phyloP scores from a whole-genome alignment of 2,888 invertebrate species.

The Cremastinae sp. region DNA sequence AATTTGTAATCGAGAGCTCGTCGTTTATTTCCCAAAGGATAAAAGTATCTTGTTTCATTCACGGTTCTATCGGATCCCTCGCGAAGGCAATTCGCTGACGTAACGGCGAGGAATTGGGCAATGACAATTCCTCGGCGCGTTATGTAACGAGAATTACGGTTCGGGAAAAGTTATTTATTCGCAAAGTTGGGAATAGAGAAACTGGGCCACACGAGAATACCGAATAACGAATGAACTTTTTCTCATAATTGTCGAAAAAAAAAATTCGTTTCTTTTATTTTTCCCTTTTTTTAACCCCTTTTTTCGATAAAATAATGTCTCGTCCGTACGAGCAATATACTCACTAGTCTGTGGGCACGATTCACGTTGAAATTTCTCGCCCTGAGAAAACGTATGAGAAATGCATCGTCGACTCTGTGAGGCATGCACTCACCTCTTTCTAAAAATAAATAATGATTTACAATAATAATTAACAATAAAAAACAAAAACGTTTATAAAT shows the following conservation, averaged over 20 bases:
- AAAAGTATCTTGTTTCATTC: neutral
- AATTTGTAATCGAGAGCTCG: too few species aligned
- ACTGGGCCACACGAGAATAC: too few species aligned
- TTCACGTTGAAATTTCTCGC: slow-evolving; percentile 88
- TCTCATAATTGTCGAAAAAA: neutral
- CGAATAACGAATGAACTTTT: too few species aligned
- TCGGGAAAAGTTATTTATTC: neutral
- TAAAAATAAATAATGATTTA: slow-evolving; percentile 73
- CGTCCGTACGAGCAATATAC: too few species aligned
- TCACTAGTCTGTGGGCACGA: slow-evolving; percentile 88
- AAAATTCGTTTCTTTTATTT: too few species aligned
- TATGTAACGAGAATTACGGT: neutral
- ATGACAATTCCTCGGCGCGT: neutral
- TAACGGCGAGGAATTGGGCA: neutral
- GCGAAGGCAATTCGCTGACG: neutral
- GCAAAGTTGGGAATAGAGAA: too few species aligned
- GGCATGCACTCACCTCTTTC: slow-evolving; percentile 89
- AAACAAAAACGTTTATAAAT: neutral
- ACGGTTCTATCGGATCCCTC: slow-evolving; percentile 13
- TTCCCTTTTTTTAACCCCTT: too few species aligned
- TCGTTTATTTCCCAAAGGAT: too few species aligned
- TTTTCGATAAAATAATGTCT: too few species aligned
- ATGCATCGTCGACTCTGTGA: slow-evolving; percentile 89
- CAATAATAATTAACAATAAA: neutral
- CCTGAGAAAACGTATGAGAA: slow-evolving; percentile 87